Evolutionary conservation across 2,888 invertebrate genomes (phyloP).

Genomic region (Zhengitettix transpicula): DNA sequence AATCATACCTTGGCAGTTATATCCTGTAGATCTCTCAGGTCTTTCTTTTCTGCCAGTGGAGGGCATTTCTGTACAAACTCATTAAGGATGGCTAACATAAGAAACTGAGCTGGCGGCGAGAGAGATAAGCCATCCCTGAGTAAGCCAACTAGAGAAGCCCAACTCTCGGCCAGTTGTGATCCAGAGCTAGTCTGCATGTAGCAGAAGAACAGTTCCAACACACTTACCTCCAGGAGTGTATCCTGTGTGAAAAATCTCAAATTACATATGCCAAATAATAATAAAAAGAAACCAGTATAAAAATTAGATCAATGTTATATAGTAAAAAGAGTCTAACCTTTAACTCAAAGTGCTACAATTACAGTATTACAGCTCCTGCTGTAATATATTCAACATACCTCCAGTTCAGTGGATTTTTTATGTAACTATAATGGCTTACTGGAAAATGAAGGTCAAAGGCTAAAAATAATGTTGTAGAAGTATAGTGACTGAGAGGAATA

Average conservation of each 20-base stretch:
- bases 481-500: too few species aligned
- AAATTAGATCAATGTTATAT: neutral
- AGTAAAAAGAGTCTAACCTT: too few species aligned
- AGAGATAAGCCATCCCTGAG: conserved; percentile 56
- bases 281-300: neutral
- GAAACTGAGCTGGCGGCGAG: conserved; percentile 60
- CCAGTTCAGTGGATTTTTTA: too few species aligned
- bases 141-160: conserved; percentile 57
- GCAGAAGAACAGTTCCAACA: conserved; percentile 65
- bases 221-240: conserved; percentile 52
- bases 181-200: conserved; percentile 38
- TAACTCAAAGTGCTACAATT: too few species aligned
- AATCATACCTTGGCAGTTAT: conserved; percentile 46
- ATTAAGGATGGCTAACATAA: conserved; percentile 59
- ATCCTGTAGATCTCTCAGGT: conserved; percentile 64
- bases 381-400: too few species aligned
- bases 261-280: neutral
- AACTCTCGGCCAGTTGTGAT: conserved; percentile 56
- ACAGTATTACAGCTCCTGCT: too few species aligned
- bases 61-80: conserved; percentile 69
- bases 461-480: too few species aligned
- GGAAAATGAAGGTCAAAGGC: too few species aligned
- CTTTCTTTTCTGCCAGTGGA: conserved; percentile 60
- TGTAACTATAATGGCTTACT: too few species aligned
- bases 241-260: conserved; percentile 19